A percentile compares a stretch with the other conserved stretches of the same genome.
Evolutionary conservation across 2,797 vertebrate genomes (phyloP).

Genomic region (Muscicapa comitata): DNA sequence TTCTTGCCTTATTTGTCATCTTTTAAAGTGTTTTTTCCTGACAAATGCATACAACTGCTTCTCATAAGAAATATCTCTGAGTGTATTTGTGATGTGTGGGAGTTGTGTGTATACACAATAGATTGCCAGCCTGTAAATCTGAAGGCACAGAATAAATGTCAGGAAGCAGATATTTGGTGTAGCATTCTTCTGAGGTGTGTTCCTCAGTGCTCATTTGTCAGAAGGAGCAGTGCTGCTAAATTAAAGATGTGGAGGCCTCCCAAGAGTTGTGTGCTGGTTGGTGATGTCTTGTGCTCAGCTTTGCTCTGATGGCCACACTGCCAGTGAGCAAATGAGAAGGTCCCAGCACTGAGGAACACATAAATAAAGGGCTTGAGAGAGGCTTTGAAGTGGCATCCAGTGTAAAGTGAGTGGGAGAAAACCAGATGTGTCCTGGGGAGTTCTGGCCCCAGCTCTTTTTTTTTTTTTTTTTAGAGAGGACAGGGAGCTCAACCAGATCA

Average conservation of each 20-base stretch:
- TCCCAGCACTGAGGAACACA: neutral
- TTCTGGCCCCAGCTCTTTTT: neutral
- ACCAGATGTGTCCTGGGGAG: constrained; percentile 2
- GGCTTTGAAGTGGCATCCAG: constrained; percentile 54
- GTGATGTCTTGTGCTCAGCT: neutral
- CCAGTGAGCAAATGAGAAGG: constrained; percentile 20
- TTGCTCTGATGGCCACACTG: constrained; percentile 3
- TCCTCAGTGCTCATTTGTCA: neutral
- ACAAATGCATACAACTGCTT: neutral
- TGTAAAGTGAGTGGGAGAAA: constrained; percentile 20
- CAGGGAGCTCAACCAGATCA: neutral
- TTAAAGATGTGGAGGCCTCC: neutral
- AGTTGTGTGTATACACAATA: neutral
- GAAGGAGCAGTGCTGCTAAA: neutral
- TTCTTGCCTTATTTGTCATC: neutral
- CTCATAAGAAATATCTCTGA: neutral
- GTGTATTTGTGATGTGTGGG: neutral
- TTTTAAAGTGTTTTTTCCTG: neutral
- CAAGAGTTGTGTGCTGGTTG: neutral
- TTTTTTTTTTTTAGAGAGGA: neutral
- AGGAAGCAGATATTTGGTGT: neutral
- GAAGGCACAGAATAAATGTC: neutral
- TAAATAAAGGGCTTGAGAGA: neutral
- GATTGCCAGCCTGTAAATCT: neutral
- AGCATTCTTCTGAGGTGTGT: neutral